Evolutionary conservation across 1,140 invertebrate species (phyloP).

Genomic region (Nephotettix cincticeps): DNA sequence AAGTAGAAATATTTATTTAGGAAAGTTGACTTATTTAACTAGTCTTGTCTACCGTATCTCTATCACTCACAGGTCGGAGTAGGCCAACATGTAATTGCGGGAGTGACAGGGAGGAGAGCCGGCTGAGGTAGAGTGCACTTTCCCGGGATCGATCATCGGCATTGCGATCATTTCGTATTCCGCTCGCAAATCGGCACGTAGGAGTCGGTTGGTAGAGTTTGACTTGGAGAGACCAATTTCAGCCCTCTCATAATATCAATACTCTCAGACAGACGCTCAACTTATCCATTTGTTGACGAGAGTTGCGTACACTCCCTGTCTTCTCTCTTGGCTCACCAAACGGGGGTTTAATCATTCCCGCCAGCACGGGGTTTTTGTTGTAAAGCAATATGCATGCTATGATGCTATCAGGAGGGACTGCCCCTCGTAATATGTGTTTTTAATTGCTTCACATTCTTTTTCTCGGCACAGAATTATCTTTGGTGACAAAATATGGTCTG

Average conservation of each 20-base stretch:
- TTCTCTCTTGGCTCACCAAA: background rate
- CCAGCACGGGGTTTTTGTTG: background rate
- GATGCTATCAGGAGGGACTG: background rate
- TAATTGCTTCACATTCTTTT: slow-evolving; percentile 4
- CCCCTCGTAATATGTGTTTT: slow-evolving; percentile 9
- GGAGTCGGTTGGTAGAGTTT: background rate
- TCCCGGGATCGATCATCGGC: background rate
- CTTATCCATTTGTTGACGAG: slow-evolving; percentile 1
- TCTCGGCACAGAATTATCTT: too few relatives aligned
- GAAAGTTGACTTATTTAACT: too few relatives aligned
- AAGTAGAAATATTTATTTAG: too few relatives aligned
- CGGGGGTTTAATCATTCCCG: slow-evolving; percentile 2
- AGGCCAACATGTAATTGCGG: too few relatives aligned
- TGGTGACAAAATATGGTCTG: too few relatives aligned
- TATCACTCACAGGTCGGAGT: too few relatives aligned
- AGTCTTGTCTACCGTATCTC: too few relatives aligned
- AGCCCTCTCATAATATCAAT: slow-evolving; percentile 12
- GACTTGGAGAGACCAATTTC: slow-evolving; percentile 11
- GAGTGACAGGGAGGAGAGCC: too few relatives aligned
- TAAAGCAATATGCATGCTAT: slow-evolving; percentile 6
- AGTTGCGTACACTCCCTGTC: background rate
- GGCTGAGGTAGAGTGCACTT: background rate
- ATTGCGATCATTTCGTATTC: slow-evolving; percentile 7
- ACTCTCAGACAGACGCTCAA: background rate
- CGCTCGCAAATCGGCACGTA: slow-evolving; percentile 7